A percentile compares a stretch with the other conserved stretches of the same genome.
Conservation (phyloP, 2,113 vertebrate genomes). For the Cavia porcellus region DNA sequence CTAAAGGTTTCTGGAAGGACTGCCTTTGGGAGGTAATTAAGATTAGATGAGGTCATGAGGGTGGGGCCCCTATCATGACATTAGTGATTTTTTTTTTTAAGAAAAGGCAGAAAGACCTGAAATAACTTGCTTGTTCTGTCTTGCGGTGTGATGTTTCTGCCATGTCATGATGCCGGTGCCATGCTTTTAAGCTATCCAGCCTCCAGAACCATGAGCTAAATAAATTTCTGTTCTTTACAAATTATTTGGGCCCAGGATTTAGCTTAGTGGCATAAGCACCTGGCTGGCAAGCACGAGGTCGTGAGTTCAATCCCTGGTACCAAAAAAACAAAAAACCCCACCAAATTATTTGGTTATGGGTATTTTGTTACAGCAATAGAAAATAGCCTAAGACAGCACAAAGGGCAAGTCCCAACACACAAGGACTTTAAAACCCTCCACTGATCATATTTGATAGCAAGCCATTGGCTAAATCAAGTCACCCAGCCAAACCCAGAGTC, state of each 20-base stretch:
- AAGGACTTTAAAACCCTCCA: not conserved
- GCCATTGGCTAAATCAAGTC: not conserved
- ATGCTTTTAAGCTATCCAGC: not conserved
- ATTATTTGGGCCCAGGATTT: not conserved
- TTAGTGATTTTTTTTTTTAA: not conserved
- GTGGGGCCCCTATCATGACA: not conserved
- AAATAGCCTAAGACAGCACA: not conserved
- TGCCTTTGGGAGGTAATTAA: not conserved
- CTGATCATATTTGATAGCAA: not conserved
- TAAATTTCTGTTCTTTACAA: conserved; percentile 7
- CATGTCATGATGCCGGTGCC: not conserved
- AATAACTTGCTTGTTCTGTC: not conserved
- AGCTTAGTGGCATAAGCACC: no score
- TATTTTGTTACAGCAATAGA: conserved; percentile 43
- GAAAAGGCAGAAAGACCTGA: not conserved
- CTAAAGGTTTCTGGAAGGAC: not conserved
- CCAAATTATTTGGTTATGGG: not conserved
- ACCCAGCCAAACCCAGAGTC: not conserved
- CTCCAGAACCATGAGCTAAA: not conserved
- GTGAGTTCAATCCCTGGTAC: no score
- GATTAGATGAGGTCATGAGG: not conserved
- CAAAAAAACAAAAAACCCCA: no score
- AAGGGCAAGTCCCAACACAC: not conserved
- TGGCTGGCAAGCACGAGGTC: no score
- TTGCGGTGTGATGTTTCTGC: not conserved